These are phyloP conservation scores for Polydrusus cervinus DNA, from an alignment of 2,888 invertebrate species.

Conservation along the genomic window DNA sequence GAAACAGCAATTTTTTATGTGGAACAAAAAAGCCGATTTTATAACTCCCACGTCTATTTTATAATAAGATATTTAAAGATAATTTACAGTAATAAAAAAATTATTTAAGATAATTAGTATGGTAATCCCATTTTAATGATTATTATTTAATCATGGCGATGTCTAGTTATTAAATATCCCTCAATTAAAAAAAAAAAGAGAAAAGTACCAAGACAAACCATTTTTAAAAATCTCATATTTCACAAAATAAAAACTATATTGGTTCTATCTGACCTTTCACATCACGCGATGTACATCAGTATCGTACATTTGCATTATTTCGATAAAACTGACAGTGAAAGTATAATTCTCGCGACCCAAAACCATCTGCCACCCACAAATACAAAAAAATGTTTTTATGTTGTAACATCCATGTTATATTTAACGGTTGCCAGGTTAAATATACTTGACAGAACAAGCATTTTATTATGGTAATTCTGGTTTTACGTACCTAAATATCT, in stretches of 20 bases:
- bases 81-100: too few species aligned
- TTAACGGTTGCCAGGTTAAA: neutral
- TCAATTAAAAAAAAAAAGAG: too few species aligned
- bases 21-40: too few species aligned
- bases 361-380: slow-evolving; percentile 25
- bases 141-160: too few species aligned
- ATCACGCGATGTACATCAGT: neutral
- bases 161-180: too few species aligned
- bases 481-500: neutral
- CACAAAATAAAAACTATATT: neutral
- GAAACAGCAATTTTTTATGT: too few species aligned
- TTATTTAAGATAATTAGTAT: too few species aligned
- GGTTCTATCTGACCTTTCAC: slow-evolving; percentile 3
- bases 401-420: slow-evolving; percentile 6
- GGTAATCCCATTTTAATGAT: too few species aligned
- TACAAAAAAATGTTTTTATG: neutral
- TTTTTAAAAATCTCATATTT: too few species aligned
- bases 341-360: slow-evolving; percentile 8
- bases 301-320: slow-evolving; percentile 4
- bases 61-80: too few species aligned
- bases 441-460: neutral
- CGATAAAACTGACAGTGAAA: slow-evolving; percentile 18
- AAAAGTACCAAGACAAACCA: too few species aligned
- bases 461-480: neutral
- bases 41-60: too few species aligned